Evolutionary conservation across 2,797 vertebrate species (phyloP).

Genomic region (Antennarius maculatus): DNA sequence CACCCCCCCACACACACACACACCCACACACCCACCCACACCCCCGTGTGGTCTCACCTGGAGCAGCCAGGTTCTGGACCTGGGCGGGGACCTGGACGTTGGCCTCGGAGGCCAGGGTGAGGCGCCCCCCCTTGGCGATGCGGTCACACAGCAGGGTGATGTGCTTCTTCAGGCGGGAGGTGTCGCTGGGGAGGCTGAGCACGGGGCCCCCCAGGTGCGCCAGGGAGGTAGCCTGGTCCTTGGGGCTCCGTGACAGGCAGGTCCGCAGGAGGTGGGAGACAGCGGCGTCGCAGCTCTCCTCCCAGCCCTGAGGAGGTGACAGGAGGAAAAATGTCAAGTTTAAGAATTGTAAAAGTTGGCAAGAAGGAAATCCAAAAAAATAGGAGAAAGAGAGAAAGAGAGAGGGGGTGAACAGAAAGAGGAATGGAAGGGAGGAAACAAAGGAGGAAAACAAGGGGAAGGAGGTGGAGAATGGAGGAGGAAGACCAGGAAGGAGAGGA

Average conservation of each 20-base stretch:
- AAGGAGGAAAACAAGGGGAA: too few relatives aligned
- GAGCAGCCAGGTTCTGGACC: slow-evolving; percentile 77
- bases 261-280: slow-evolving; percentile 91
- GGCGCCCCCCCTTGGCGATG: slow-evolving; percentile 91
- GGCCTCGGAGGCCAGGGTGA: slow-evolving; percentile 85
- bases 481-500: too few relatives aligned
- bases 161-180: slow-evolving; percentile 90
- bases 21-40: too few relatives aligned
- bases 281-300: slow-evolving; percentile 92
- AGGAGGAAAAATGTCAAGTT: background rate
- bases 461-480: too few relatives aligned
- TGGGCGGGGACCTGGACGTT: slow-evolving; percentile 73
- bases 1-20: too few relatives aligned
- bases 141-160: slow-evolving; percentile 92
- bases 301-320: slow-evolving; percentile 87
- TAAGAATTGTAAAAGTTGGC: too few relatives aligned
- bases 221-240: slow-evolving; percentile 90
- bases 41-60: slow-evolving; percentile 78
- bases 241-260: slow-evolving; percentile 91
- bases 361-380: too few relatives aligned
- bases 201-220: slow-evolving; percentile 72
- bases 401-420: too few relatives aligned
- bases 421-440: background rate
- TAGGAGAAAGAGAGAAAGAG: background rate
- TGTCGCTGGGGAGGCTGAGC: slow-evolving; percentile 89